These are phyloP conservation scores for Eueremaeus valkanovi DNA, from an alignment of 2,888 invertebrate genomes.

Conservation along the genomic window DNA sequence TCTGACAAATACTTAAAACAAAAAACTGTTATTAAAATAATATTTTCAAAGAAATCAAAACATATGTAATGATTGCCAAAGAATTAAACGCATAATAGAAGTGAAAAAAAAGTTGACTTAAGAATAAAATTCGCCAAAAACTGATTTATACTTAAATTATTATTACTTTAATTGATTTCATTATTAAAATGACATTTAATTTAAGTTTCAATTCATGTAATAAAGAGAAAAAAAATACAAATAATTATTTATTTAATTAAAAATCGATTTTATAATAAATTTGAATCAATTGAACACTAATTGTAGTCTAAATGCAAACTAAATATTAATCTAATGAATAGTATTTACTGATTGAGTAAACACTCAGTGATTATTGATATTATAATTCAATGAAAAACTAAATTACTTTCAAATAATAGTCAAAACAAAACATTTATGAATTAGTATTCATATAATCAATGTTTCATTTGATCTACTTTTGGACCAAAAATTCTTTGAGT, in stretches of 20 bases:
- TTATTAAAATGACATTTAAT: too few species aligned
- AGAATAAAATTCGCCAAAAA: not conserved
- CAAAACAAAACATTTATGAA: not conserved
- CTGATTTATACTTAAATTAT: too few species aligned
- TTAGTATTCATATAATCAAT: not conserved
- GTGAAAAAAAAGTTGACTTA: not conserved
- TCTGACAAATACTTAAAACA: constrained; percentile 24
- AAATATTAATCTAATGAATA: not conserved
- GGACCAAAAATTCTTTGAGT: constrained; percentile 72
- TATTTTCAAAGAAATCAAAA: not conserved
- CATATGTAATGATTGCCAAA: not conserved
- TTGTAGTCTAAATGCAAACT: not conserved
- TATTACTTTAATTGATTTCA: too few species aligned
- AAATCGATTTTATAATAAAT: not conserved
- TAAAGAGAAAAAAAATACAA: not conserved
- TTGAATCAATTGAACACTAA: not conserved
- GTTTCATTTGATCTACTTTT: constrained; percentile 36
- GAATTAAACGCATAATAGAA: constrained; percentile 5
- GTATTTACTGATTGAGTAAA: not conserved
- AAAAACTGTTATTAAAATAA: not conserved
- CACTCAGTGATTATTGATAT: too few species aligned
- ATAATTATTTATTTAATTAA: too few species aligned
- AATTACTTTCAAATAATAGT: too few species aligned
- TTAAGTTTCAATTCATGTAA: not conserved
- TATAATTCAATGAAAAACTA: too few species aligned